Base-by-base conservation (phyloP, 2,888 invertebrate species). In the Dryobotodes eremita region DNA sequence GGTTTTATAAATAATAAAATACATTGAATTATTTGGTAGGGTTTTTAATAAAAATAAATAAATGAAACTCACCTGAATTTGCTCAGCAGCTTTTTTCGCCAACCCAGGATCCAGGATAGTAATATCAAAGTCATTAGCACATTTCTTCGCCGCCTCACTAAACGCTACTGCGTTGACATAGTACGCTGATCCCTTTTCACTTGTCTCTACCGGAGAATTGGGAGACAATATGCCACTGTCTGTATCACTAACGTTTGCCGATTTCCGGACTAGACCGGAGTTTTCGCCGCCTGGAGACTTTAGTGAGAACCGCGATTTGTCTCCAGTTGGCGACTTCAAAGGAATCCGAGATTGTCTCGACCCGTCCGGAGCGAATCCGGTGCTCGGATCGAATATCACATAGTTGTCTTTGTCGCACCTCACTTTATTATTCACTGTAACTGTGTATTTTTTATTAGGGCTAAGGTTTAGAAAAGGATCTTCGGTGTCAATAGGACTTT, bases 221-320 rank as follows among this genome's bases (percentile, higher is more conserved):
- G 97, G 97, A 86, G 97, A 97, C 68, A 97, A 92, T 89, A 97
- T 97, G 8, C 97, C 97, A 92, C 97, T 97, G 90, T 97, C 97
- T 20, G 97, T 97, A 94, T 97, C 97, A 93, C 97, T 97, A 86
- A 97, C 95, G 89, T 94, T 96, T 69, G 95, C 95, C 57, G 95
- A 94, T 89, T 95, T 95, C 77, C 94, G 92, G 75, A 91, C 91
- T 42, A 90, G 87, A 76, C 92, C 90, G 17, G 94, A 93, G 71
- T 90, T 93, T 89, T 96, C 96, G 65, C 94, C 94, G 31, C 89
- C 86, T 3, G 96, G 95, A 31, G 96, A 95, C 88, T 93, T 96
- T 23, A 94, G 84, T 48, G 94, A 94, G 72, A 95, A 94, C 72
- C 94, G 93, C 48, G 95, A 95, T 89, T 94, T 95, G 76, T 96